Base-by-base conservation (phyloP, 2,797 vertebrate species). In the Sylvia borin region DNA sequence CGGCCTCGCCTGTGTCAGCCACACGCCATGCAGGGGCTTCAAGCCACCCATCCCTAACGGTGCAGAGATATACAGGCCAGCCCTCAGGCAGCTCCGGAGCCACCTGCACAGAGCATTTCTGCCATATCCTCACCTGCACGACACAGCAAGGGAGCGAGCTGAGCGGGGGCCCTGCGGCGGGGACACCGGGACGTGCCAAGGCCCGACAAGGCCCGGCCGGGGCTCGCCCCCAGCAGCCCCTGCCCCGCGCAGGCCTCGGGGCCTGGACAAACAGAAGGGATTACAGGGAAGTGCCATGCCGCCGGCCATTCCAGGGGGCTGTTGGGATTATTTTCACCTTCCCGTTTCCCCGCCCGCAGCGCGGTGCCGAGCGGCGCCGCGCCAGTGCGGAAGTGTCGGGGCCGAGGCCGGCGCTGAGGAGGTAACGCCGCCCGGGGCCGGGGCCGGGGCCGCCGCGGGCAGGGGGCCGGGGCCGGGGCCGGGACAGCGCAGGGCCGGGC, bases 341-440 rank as follows among this genome's bases (percentile, higher is more conserved):
- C 51, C 75, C 67, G 85, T 78, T 64, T 62, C 74, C 58, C 58
- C 66, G 72, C 85, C 36, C 67, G 75, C 60, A 51, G 66, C 32
- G 64, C 51, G n/a, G 60, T 4, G 51, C 43, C n/a, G 24, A 64
- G 58, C 58, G 50, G 16, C 7, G 57, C 70, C 40, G 70, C 85
- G 91, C 85, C 81, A 68, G 60, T 81, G 85, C 92, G 94, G 83
- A 95, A 95, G 94, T 54, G 70, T 76, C 55, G 50, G 68, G 43
- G 64, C 57, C 67, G 85, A 85, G 91, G 66, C 71, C 61, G 74
- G 80, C 45, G 60, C 24, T 21, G 45, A 76, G 62, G 26, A 93
- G 91, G 91, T 93, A 91, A 85, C 19, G 40, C 32, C 34, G 34
- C 57, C 71, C 26, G 42, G 68, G 71, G 51, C n/a, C 57, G 57